phyloP scores from a whole-genome alignment of 2,797 vertebrate species.

The Lycodopsis pacificus region DNA sequence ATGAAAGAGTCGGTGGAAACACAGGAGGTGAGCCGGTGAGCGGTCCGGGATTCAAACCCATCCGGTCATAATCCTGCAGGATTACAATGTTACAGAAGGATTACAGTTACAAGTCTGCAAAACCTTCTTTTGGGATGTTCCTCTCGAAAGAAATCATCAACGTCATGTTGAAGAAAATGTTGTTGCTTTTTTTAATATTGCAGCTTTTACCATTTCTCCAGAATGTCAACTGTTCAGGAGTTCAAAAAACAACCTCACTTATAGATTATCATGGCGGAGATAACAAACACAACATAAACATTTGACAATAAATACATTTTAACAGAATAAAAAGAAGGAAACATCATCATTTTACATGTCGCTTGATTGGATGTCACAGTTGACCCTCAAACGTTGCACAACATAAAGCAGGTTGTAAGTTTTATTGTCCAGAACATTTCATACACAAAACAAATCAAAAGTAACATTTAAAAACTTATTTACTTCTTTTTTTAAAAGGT shows the following conservation, averaged over 20 bases:
- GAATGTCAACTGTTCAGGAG: not conserved
- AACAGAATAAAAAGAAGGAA: not conserved
- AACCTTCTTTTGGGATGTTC: slow-evolving; percentile 25
- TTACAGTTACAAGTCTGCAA: slow-evolving; percentile 51
- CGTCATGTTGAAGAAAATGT: not conserved
- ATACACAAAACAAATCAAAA: no score
- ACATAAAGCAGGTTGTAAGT: not conserved
- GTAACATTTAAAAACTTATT: no score
- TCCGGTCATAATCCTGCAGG: slow-evolving; percentile 65
- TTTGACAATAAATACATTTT: not conserved
- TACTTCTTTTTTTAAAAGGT: no score
- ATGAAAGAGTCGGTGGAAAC: slow-evolving; percentile 22
- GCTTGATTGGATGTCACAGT: no score
- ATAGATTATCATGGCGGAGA: not conserved
- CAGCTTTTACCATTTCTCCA: not conserved
- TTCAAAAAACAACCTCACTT: not conserved
- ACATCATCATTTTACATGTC: no score
- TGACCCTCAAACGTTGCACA: not conserved
- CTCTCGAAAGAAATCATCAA: slow-evolving; percentile 2
- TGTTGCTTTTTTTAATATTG: not conserved
- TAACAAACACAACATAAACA: not conserved
- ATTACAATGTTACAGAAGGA: slow-evolving; percentile 65
- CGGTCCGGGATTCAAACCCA: slow-evolving; percentile 42
- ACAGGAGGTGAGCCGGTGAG: slow-evolving; percentile 45
- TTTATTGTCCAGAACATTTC: no score